Percentiles rank a stretch among this genome's conserved stretches.
Conservation (phyloP, 2,797 vertebrate genomes). For the Catostomus latipinnis region DNA sequence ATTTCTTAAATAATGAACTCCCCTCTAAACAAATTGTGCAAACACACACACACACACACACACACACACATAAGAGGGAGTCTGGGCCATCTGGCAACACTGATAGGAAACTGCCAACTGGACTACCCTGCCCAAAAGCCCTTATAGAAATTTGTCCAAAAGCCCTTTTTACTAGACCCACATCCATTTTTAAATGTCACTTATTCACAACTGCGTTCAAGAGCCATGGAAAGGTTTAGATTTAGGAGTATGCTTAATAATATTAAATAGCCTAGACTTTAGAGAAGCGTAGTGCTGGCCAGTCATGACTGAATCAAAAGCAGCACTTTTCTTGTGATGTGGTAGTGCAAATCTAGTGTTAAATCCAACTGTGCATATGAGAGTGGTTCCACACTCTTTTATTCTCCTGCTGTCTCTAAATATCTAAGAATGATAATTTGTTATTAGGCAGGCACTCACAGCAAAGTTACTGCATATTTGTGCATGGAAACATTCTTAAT, state of each 20-base stretch:
- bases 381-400: too few species aligned
- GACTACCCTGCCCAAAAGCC: conserved; percentile 24
- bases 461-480: too few species aligned
- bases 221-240: not conserved
- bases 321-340: too few species aligned
- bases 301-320: not conserved
- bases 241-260: not conserved
- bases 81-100: conserved; percentile 45
- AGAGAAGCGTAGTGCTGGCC: not conserved
- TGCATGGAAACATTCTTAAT: too few species aligned
- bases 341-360: too few species aligned
- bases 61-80: conserved; percentile 18
- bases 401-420: too few species aligned
- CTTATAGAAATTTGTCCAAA: too few species aligned
- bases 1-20: conserved; percentile 29
- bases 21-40: not conserved
- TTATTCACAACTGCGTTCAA: too few species aligned
- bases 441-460: too few species aligned
- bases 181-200: conserved; percentile 10
- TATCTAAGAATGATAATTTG: too few species aligned
- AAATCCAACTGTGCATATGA: too few species aligned
- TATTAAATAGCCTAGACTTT: conserved; percentile 12
- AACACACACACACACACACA: conserved; percentile 1
- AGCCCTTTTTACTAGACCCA: conserved; percentile 27
- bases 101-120: conserved; percentile 44